A percentile compares a stretch with the other conserved stretches of the same genome.
phyloP scores from a whole-genome alignment of 2,797 vertebrate species.

The Eospalax fontanierii region DNA sequence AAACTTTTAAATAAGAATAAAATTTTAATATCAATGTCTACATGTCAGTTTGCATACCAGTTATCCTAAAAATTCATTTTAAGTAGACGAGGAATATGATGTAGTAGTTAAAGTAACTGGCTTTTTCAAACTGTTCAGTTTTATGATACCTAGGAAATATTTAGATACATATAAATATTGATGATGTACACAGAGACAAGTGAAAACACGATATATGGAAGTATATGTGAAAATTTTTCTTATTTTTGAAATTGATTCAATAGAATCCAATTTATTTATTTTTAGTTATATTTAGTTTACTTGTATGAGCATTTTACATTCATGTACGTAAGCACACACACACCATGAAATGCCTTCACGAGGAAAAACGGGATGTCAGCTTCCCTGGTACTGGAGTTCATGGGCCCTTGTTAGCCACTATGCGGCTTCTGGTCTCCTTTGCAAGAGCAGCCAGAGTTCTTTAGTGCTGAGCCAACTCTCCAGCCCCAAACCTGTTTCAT shows the following conservation, averaged over 20 bases:
- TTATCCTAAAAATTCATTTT: neutral
- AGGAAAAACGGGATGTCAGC: no score
- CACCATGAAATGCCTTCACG: no score
- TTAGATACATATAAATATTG: neutral
- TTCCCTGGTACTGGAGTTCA: no score
- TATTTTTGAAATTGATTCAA: constrained; percentile 10
- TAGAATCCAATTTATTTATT: neutral
- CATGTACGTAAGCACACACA: no score
- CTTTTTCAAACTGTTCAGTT: neutral
- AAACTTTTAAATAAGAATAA: neutral
- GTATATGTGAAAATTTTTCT: neutral
- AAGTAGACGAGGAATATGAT: neutral
- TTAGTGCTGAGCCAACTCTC: no score
- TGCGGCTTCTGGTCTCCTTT: no score
- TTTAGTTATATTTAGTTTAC: no score
- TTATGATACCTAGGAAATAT: neutral
- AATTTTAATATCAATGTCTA: neutral
- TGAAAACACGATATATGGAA: neutral
- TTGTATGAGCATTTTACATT: no score
- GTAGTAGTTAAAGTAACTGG: neutral
- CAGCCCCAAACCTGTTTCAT: neutral
- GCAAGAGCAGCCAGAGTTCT: no score
- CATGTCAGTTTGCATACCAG: neutral
- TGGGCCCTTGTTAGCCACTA: no score
- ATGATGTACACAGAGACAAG: neutral